Base-by-base conservation (phyloP, 2,113 vertebrate species). In the Periophthalmus modestus region DNA sequence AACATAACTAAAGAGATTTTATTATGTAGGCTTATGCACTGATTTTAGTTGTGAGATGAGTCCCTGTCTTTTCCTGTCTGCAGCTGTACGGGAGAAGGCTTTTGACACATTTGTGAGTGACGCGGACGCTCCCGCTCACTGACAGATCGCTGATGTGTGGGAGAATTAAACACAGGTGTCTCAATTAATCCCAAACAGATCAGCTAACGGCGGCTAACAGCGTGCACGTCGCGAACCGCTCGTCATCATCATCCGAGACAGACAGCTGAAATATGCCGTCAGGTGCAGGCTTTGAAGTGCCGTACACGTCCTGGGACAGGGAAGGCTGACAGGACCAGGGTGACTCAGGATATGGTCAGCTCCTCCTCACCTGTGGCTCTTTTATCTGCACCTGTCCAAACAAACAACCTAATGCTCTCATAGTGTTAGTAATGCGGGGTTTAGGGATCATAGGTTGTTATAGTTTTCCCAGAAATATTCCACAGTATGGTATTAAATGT, bases 351-450 rank as follows among this genome's bases (percentile, higher is more conserved):
- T 79, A 73, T 78, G 82, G 84, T 82, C 83, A 75, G 2, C 76
- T 85, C 73, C 63, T 71, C 72, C 79, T 85, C 78, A 85, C 87
- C 86, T 89, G 89, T 77, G 85, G 81, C 83, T 77, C 86, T 91
- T 92, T 91, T 84, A 91, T 91, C 85, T 70, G 82, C 93, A 94
- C 90, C 92, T 93, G 92, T 89, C 82, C 84, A 93, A 93, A 93
- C 88, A 94, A 54, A 1, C 63, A 70, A 77, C 55, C 16, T 69
- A 72, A 79, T 46, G 66, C 87, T 21, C 16, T 11, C 74, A 9
- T 50, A 73, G 63, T 65, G 36, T 65, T 39, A 70, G 72, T 39
- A 73, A 48, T 59, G 5, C 66, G 57, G 52, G 69, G 75, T 68
- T 68, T 80, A 69, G 75, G 61, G 46, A 77, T 50, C 36, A 2